Evolutionary conservation across 2,888 invertebrate species (phyloP).

Genomic region (Graphium colonna): DNA sequence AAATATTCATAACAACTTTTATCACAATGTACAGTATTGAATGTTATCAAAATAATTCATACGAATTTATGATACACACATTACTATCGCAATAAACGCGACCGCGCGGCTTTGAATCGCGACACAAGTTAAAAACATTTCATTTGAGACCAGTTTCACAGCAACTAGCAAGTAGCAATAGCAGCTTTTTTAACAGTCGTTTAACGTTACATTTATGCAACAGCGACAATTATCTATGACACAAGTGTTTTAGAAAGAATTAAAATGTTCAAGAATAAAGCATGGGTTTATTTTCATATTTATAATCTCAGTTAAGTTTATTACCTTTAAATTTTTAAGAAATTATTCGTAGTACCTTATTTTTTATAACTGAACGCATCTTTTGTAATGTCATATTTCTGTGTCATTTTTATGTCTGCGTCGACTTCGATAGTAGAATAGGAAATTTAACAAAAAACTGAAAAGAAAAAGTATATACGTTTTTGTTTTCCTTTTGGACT

Average conservation of each 20-base stretch:
- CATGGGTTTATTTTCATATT: no score
- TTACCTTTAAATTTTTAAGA: not conserved
- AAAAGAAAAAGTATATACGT: not conserved
- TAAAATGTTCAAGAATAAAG: no score
- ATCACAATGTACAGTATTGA: constrained; percentile 1
- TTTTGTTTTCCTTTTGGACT: not conserved
- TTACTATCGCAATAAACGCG: constrained; percentile 7
- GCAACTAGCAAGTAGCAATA: constrained; percentile 13
- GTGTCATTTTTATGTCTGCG: constrained; percentile 17
- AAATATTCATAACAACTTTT: not conserved
- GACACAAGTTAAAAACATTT: constrained; percentile 1
- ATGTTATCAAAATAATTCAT: constrained; percentile 3
- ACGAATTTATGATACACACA: constrained; percentile 10
- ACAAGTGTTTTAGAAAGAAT: no score
- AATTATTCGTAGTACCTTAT: not conserved
- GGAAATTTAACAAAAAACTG: constrained; percentile 2
- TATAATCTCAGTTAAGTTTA: not conserved
- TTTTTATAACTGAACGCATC: constrained; percentile 10
- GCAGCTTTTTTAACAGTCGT: not conserved
- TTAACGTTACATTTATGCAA: not conserved
- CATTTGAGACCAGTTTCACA: not conserved
- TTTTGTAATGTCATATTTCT: constrained; percentile 11
- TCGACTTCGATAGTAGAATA: constrained; percentile 12
- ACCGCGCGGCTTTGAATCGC: constrained; percentile 13
- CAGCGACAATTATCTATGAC: not conserved